phyloP scores from a whole-genome alignment of 64 coral and sea anemone genomes.

The Acropora yongei region DNA sequence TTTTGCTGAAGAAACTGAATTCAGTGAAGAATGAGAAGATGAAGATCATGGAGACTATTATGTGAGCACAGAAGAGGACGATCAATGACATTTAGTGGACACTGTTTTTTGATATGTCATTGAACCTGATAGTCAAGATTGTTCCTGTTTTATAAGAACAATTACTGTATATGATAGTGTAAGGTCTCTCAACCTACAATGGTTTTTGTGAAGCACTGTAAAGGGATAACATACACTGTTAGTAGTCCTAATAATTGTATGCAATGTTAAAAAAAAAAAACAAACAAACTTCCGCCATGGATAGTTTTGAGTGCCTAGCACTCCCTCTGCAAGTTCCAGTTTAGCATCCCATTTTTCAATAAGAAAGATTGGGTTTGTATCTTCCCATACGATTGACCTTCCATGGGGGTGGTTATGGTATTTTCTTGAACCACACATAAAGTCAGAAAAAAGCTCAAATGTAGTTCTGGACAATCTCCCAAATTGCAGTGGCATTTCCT shows the following conservation, averaged over 20 bases:
- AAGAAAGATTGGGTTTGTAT: neutral
- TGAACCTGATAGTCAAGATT: neutral
- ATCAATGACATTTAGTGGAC: neutral
- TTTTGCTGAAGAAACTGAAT: neutral
- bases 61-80: neutral
- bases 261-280: neutral
- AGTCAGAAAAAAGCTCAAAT: neutral
- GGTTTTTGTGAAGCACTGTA: neutral
- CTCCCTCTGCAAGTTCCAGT: neutral
- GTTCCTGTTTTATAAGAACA: neutral
- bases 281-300: neutral
- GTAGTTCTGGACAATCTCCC: constrained; percentile 37
- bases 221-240: neutral
- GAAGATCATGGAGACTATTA: neutral
- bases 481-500: constrained; percentile 53
- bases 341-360: neutral
- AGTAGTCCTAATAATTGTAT: neutral
- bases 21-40: neutral
- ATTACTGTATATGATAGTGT: neutral
- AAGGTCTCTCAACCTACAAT: neutral
- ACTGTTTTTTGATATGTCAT: neutral
- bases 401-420: neutral
- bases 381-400: neutral
- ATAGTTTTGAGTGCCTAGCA: neutral
- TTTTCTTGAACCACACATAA: neutral